A percentile compares a stretch with the other conserved stretches of the same genome.
These are phyloP conservation scores for Lutjanus campechanus DNA, from an alignment of 2,797 vertebrate genomes.

Conservation along the genomic window DNA sequence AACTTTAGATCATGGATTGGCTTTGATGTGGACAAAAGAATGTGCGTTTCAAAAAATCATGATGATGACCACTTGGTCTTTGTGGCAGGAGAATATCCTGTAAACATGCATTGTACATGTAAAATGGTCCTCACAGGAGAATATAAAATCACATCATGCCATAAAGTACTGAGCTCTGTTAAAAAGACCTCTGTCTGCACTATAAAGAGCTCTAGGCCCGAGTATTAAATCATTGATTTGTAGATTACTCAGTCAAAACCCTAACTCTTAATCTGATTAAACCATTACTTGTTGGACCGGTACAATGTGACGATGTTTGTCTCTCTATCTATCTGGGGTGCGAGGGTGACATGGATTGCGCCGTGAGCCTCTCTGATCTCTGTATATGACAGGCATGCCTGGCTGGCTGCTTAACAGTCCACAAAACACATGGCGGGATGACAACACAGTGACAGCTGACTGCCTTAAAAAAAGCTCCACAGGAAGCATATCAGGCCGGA, in stretches of 20 bases:
- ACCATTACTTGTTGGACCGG: conserved; percentile 56
- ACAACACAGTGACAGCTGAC: conserved; percentile 78
- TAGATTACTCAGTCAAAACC: background rate
- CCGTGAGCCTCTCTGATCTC: conserved; percentile 72
- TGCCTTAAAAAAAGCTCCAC: conserved; percentile 58
- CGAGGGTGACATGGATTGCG: conserved; percentile 63
- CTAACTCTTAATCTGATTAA: conserved; percentile 15
- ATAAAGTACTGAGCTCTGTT: background rate
- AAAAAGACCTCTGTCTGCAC: background rate
- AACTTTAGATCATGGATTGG: background rate
- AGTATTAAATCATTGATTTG: background rate
- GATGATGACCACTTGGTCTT: background rate
- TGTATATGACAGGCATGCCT: conserved; percentile 63
- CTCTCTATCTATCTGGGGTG: conserved; percentile 48
- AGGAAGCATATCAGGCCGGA: conserved; percentile 36
- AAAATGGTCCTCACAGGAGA: background rate
- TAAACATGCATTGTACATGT: background rate
- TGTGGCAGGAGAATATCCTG: background rate
- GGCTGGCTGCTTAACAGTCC: conserved; percentile 47
- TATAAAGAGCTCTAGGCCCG: background rate
- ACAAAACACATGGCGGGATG: conserved; percentile 71
- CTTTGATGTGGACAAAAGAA: background rate
- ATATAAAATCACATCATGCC: background rate
- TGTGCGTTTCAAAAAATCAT: background rate
- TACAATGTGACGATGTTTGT: conserved; percentile 42